Conservation (phyloP, 1,140 invertebrate genomes). For the Hydropsyche tenuis region DNA sequence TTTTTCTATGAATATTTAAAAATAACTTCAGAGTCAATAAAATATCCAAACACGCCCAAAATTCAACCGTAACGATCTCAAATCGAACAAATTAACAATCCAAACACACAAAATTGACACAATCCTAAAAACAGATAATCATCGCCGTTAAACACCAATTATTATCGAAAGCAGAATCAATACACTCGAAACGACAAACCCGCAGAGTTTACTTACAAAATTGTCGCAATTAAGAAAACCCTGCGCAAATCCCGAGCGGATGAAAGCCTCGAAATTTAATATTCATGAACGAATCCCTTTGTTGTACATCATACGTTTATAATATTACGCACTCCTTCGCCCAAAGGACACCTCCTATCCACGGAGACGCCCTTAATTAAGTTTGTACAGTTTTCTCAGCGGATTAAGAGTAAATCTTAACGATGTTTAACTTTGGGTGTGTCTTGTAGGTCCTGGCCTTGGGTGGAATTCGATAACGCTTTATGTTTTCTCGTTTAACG, state of each 20-base stretch:
- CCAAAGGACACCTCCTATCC: not conserved
- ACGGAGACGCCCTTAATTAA: constrained; percentile 19
- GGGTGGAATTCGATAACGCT: not conserved
- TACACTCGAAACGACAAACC: too few species aligned
- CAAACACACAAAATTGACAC: too few species aligned
- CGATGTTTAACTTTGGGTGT: constrained; percentile 20
- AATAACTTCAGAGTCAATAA: too few species aligned
- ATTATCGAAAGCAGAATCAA: too few species aligned
- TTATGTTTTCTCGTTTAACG: too few species aligned
- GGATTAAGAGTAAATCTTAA: constrained; percentile 32
- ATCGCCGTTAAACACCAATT: too few species aligned
- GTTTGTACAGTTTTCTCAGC: constrained; percentile 25
- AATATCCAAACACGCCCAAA: too few species aligned
- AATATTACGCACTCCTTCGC: not conserved
- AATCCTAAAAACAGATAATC: too few species aligned
- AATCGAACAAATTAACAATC: too few species aligned
- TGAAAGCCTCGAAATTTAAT: constrained; percentile 9
- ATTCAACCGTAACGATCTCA: too few species aligned
- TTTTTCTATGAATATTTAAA: too few species aligned
- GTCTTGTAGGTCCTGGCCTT: not conserved
- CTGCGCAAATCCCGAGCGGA: not conserved
- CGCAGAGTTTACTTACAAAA: not conserved
- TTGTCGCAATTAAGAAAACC: constrained; percentile 9
- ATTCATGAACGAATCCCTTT: constrained; percentile 1
- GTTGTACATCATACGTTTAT: not conserved